Conservation (phyloP, 2,113 vertebrate genomes). For the Columba janthina region DNA sequence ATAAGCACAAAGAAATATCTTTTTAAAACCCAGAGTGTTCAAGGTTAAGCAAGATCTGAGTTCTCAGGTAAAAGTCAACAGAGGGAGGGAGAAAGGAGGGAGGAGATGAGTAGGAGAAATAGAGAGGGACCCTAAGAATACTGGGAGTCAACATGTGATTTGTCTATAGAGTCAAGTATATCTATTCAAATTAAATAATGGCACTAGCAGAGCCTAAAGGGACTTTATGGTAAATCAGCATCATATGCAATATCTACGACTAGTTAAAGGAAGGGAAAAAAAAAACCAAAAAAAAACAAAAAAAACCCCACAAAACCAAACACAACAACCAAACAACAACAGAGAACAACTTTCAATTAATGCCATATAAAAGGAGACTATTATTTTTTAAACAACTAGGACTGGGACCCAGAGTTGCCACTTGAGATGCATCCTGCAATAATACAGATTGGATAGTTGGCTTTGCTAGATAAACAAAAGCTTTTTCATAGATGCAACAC, state of each 20-base stretch:
- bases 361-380: background rate
- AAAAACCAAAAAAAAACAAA: too few species aligned
- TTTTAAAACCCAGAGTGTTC: background rate
- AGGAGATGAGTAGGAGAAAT: background rate
- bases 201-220: background rate
- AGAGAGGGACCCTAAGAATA: background rate
- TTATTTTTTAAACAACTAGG: background rate
- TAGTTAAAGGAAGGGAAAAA: background rate
- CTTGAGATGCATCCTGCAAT: background rate
- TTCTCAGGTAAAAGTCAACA: background rate
- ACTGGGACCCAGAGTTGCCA: background rate
- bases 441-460: background rate
- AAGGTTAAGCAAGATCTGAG: background rate
- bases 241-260: background rate
- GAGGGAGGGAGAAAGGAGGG: background rate
- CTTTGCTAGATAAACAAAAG: slow-evolving; percentile 52
- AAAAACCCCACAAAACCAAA: too few species aligned
- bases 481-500: slow-evolving; percentile 29
- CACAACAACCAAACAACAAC: too few species aligned
- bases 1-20: background rate
- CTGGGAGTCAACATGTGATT: background rate
- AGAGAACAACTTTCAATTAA: background rate
- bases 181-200: background rate
- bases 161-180: background rate
- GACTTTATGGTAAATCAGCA: background rate